phyloP scores from a whole-genome alignment of 1,140 invertebrate genomes.

The Matsumurasca onukii region DNA sequence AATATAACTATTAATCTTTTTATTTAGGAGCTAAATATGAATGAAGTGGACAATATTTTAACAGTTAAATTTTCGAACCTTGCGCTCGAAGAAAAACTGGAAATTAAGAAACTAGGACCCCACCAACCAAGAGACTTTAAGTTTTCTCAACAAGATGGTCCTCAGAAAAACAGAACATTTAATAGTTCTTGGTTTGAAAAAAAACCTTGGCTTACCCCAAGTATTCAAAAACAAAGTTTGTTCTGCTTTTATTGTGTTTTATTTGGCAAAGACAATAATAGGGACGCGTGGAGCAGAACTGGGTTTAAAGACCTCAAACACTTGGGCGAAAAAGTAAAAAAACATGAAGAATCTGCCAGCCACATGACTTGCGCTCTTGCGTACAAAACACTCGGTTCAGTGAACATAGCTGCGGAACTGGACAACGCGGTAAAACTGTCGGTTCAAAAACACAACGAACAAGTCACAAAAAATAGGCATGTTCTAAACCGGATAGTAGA shows the following conservation, averaged over 20 bases:
- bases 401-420: not conserved
- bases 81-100: no score
- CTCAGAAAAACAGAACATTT: not conserved
- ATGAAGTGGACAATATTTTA: no score
- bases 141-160: no score
- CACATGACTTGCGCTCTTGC: not conserved
- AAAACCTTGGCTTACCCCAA: not conserved
- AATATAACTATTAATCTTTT: no score
- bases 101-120: no score
- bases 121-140: no score
- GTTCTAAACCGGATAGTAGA: not conserved
- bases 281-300: not conserved
- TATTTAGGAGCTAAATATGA: no score
- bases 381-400: not conserved
- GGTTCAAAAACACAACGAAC: not conserved
- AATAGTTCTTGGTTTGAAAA: not conserved
- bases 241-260: slow-evolving; percentile 3
- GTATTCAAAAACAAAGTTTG: no score
- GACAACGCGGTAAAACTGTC: not conserved
- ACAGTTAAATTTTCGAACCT: no score
- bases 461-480: not conserved
- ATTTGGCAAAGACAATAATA: not conserved
- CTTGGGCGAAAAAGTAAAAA: not conserved
- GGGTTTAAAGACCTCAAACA: not conserved
- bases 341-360: not conserved